Conservation (phyloP, 1,140 invertebrate species). For the Euborellia annulipes region DNA sequence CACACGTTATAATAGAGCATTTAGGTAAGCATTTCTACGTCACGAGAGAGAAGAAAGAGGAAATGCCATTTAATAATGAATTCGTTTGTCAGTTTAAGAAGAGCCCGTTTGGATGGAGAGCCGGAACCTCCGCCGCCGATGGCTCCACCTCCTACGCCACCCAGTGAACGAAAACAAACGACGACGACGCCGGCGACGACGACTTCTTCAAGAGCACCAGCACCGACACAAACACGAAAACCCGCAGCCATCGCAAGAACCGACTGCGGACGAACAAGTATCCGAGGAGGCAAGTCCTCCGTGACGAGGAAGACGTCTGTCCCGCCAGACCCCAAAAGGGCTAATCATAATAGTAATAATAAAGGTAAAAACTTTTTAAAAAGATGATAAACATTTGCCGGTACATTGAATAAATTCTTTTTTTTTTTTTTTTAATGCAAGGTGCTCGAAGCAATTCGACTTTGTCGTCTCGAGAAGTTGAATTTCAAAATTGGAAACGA, state of each 20-base stretch:
- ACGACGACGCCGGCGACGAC: no score
- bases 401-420: no score
- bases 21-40: slow-evolving; percentile 5
- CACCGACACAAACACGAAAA: slow-evolving; percentile 11
- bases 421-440: no score
- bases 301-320: slow-evolving; percentile 5
- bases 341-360: no score
- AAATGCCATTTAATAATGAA: no score
- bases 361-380: no score
- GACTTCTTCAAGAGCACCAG: no score
- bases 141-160: neutral
- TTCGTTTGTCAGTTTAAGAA: slow-evolving; percentile 17
- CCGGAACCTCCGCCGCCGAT: neutral
- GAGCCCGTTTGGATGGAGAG: slow-evolving; percentile 15
- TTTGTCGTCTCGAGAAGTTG: slow-evolving; percentile 51
- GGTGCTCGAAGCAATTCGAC: slow-evolving; percentile 41
- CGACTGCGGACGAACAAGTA: slow-evolving; percentile 48
- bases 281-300: slow-evolving; percentile 29
- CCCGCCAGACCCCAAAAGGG: neutral
- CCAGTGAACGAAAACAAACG: neutral
- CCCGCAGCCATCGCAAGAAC: slow-evolving; percentile 33
- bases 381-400: no score
- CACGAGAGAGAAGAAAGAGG: no score
- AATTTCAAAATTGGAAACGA: slow-evolving; percentile 83
- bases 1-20: slow-evolving; percentile 6